Base-by-base conservation (phyloP, 2,113 vertebrate genomes). In the Tautogolabrus adspersus region DNA sequence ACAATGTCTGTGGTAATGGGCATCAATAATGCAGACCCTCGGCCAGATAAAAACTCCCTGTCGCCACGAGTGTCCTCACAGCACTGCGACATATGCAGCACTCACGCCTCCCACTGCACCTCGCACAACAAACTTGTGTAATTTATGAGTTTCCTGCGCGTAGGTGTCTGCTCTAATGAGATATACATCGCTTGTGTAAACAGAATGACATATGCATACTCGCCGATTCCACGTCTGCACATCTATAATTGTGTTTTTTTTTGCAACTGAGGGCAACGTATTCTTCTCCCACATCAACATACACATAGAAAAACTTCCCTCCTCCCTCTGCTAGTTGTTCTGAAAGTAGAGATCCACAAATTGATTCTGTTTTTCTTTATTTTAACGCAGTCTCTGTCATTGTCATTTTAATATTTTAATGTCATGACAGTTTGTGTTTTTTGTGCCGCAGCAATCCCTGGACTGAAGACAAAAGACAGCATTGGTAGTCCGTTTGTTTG, bases 11-110 rank as follows among this genome's bases (percentile, higher is more conserved):
- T 72, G 81, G 81, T 92, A 91, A 93, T 92, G 86, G 90, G 86
- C 89, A 93, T 93, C 91, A 93, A 93, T 93, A 93, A 92, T 93
- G 87, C 86, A 92, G 77, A 85, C 70, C 68, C 74, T 66, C 62
- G 61, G 76, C 81, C 82, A 69, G 75, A 88, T 87, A 86, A 90
- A 89, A 91, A 72, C 87, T 85, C 67, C 46, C 55, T 69, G 77
- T 66, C 73, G 34, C 74, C 79, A 21, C 16, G 55, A 51, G 55
- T 88, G 78, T 86, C 62, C 72, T 73, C 77, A n/a, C 71, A 81
- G 60, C 22, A 1, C 63, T 23, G 69, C 16, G 42, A 68, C 75
- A 55, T 38, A 44, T 68, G 70, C 77, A 46, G 71, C 66, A 5
- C 72, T 86, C 63, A 44, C 37, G 34, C 54, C 72, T 70, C 85